Conservation (phyloP, 1,140 invertebrate genomes). For the Harpegnathos saltator region DNA sequence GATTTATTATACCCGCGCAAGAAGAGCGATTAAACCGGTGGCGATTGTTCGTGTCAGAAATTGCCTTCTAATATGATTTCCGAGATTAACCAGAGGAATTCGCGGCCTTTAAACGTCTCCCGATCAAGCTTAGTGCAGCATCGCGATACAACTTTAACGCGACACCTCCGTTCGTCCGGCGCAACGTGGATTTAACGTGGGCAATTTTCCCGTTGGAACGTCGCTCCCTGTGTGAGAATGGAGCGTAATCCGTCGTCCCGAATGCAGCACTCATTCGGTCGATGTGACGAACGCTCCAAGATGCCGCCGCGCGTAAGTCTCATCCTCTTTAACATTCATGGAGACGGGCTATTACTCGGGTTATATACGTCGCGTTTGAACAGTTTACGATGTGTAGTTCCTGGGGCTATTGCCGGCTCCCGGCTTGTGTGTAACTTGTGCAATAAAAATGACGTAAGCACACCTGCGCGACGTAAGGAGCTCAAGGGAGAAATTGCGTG, state of each 20-base stretch:
- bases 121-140: too few relatives aligned
- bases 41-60: too few relatives aligned
- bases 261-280: not conserved
- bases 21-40: too few relatives aligned
- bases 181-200: too few relatives aligned
- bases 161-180: too few relatives aligned
- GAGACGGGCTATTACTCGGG: constrained; percentile 50
- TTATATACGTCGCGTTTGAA: constrained; percentile 47
- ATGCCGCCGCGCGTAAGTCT: constrained; percentile 43
- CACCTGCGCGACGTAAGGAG: constrained; percentile 11
- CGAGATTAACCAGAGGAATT: too few relatives aligned
- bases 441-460: constrained; percentile 66
- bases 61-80: too few relatives aligned
- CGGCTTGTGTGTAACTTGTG: constrained; percentile 44
- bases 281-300: constrained; percentile 29
- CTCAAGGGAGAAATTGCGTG: constrained; percentile 30
- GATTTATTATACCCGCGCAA: too few relatives aligned
- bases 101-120: too few relatives aligned
- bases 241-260: not conserved
- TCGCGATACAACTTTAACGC: too few relatives aligned
- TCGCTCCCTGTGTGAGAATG: not conserved
- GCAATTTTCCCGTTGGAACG: not conserved
- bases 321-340: constrained; percentile 57
- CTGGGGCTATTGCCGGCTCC: constrained; percentile 34
- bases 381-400: constrained; percentile 49